Percentiles rank a stretch among this genome's conserved stretches.
phyloP scores from a whole-genome alignment of 2,113 vertebrate species.

The Cyprinodon variegatus region DNA sequence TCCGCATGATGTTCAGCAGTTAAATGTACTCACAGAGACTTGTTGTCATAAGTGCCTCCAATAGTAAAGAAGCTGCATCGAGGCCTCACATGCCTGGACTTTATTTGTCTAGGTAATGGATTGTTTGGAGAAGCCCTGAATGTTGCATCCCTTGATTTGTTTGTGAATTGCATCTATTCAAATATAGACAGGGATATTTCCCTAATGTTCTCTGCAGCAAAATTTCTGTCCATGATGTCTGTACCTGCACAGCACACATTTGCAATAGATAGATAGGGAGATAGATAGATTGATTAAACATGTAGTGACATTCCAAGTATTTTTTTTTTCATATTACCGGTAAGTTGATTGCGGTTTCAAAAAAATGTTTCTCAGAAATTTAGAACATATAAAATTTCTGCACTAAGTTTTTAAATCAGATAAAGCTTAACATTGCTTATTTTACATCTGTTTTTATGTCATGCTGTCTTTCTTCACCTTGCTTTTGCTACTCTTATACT shows the following conservation, averaged over 20 bases:
- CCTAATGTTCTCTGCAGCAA: conserved; percentile 66
- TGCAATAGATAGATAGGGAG: not conserved
- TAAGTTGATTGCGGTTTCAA: not conserved
- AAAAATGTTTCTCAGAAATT: not conserved
- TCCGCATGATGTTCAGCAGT: conserved; percentile 31
- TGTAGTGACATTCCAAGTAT: not conserved
- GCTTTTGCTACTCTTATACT: too few species aligned
- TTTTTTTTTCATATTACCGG: not conserved
- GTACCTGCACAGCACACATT: conserved; percentile 43
- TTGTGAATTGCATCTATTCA: conserved; percentile 60
- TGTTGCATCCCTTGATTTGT: conserved; percentile 65
- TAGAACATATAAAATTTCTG: not conserved
- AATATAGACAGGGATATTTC: conserved; percentile 61
- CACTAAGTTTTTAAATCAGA: not conserved
- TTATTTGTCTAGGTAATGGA: conserved; percentile 66
- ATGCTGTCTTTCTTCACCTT: not conserved
- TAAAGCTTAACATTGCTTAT: not conserved
- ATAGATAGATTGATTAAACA: not conserved
- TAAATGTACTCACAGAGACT: conserved; percentile 27
- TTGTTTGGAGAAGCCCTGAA: conserved; percentile 62
- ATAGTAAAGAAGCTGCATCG: conserved; percentile 15
- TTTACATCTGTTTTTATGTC: not conserved
- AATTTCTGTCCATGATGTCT: conserved; percentile 53
- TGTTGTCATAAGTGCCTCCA: conserved; percentile 40
- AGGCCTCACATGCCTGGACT: conserved; percentile 40